Evolutionary conservation across 2,113 vertebrate genomes (phyloP), one percentile per base, ranked within the genome.

Genomic region (Ceyx cyanopectus): DNA sequence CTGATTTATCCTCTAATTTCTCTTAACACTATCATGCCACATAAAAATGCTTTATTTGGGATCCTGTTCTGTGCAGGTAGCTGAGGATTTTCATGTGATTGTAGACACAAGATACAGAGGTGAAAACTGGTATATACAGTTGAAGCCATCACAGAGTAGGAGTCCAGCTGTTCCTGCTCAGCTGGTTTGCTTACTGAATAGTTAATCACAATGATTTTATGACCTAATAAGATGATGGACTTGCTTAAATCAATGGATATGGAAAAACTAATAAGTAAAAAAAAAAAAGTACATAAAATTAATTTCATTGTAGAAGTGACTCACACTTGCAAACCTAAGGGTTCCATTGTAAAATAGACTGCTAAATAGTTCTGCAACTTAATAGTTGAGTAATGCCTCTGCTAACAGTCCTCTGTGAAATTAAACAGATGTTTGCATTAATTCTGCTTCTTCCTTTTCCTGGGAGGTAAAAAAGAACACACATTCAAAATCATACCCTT

Each of bases 391-490:
- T 60, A 83, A 92, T 73, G 81, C 81, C 91, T 93, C 93, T 86
- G 81, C 75, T 92, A 60, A 87, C 45, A 82, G 77, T 34, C 53
- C 82, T 81, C 69, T 90, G 78, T 90, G 67, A 87, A 94, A 72
- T 51, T 51, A 68, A 96, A 70, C 57, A 81, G 56, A 4, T 48
- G 21, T 1, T 90, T 87, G 70, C 69, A 51, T 90, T 87, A 61
- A 43, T 85, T 83, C 68, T 87, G 40, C 81, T 87, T 87, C 51
- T 61, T 81, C 54, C 15, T 27, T 30, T 15, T 81, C 30, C 56
- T 69, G 70, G 5, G n/a, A 79, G 57, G 46, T 67, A 61, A 87
- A 92, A 92, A 81, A 68, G 14, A 87, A 81, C 4, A 3, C 70
- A 77, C 88, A 82, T 46, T 77, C 8, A 23, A 69, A 92, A 43